Base-by-base conservation (phyloP, 2,797 vertebrate species). In the Catostomus latipinnis region DNA sequence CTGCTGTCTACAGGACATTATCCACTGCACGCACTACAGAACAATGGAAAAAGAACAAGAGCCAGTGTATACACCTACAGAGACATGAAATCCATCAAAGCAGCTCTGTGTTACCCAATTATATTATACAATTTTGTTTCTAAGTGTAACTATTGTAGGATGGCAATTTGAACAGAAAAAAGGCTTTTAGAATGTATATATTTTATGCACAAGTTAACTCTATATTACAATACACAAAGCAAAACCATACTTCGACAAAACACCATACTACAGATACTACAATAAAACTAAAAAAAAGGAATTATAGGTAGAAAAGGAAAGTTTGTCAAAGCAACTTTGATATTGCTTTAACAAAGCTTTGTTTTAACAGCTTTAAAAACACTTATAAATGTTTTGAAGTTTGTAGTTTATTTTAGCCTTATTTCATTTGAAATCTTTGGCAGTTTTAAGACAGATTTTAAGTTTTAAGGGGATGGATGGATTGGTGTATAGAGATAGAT, bases 1-100 rank as follows among this genome's bases (percentile, higher is more conserved):
- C 82, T 57, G 70, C 65, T 58, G 78, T 48, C 69, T 49, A 45
- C 53, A 16, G 43, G 50, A 66, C 10, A 22, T 43, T 46, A 60
- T 34, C n/a, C 57, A 71, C 72, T 65, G 8, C 62, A 63, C 12
- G 5, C 62, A 63, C 34, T 43, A 45, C 34, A 48, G 62, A 65
- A 65, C 62, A 65, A 65, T 65, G 62, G 62, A 65, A 65, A 46
- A 14, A 65, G 43, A 65, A 65, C 43, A 46, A 65, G 43, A 46
- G 62, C 62, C 62, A 65, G 62, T 65, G 43, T 65, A 65, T 48
- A 65, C 62, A 48, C 43, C 14, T 65, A 43, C 12, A 65, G 62
- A 65, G 62, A 46, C 45, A 46, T 46, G 62, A 43, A 46, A 65
- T 65, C 62, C 62, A 65, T 65, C 62, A 65, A 65, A 63, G 46